Percentiles rank a stretch among this genome's conserved stretches.
Conservation (phyloP, 1,140 invertebrate species). For the Danaus melanippus region DNA sequence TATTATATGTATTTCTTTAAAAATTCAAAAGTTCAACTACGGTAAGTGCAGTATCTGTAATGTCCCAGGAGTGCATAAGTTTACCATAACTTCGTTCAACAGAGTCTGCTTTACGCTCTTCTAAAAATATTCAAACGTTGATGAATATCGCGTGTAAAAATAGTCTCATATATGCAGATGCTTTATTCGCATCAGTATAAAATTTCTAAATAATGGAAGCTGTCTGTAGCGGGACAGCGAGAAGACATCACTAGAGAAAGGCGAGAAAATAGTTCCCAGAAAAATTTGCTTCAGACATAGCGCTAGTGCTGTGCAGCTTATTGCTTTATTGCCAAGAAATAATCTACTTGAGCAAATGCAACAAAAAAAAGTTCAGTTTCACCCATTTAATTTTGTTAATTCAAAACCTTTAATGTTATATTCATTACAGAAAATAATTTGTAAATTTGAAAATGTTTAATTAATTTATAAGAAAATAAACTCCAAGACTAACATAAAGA, state of each 20-base stretch:
- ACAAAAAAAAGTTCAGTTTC: too few species aligned
- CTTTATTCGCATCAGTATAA: conserved; percentile 26
- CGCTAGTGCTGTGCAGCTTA: conserved; percentile 22
- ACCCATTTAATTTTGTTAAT: too few species aligned
- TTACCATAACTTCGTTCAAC: too few species aligned
- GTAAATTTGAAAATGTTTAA: background rate
- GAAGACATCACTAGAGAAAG: conserved; percentile 37
- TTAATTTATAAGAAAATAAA: conserved; percentile 4
- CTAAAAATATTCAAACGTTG: conserved; percentile 10
- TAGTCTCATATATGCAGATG: conserved; percentile 18
- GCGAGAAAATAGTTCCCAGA: conserved; percentile 34
- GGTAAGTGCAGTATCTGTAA: too few species aligned
- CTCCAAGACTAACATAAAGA: conserved; percentile 6
- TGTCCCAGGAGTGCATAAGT: too few species aligned
- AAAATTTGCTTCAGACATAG: conserved; percentile 43
- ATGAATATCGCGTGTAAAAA: conserved; percentile 23
- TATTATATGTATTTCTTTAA: too few species aligned
- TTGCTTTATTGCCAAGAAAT: conserved; percentile 22
- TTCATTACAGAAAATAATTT: too few species aligned
- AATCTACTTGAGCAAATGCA: too few species aligned
- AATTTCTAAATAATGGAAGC: conserved; percentile 54
- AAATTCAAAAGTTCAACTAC: too few species aligned
- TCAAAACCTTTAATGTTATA: too few species aligned
- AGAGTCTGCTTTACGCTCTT: too few species aligned
- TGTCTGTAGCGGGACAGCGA: conserved; percentile 39